These are phyloP conservation scores for Phocoena phocoena DNA, from an alignment of 2,113 vertebrate species.

Conservation along the genomic window DNA sequence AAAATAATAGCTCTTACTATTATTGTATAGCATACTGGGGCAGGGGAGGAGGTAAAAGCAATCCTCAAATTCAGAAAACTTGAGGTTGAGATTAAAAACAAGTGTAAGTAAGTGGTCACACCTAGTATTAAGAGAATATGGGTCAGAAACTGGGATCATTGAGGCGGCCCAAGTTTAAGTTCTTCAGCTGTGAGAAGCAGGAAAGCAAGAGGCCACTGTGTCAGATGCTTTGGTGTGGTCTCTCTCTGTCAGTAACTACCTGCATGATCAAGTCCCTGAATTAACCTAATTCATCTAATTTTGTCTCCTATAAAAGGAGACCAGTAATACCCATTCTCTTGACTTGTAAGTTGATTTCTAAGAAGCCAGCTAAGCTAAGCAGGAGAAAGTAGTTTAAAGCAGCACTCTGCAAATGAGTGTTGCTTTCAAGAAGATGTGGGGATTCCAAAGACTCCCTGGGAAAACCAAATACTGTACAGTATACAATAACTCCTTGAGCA, in stretches of 20 bases:
- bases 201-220: background rate
- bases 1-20: background rate
- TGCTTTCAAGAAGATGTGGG: conserved; percentile 24
- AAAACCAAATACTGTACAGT: background rate
- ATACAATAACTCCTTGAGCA: background rate
- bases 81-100: background rate
- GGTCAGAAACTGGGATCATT: background rate
- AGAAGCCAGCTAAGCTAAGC: background rate
- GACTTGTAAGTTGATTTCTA: background rate
- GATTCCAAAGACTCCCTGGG: conserved; percentile 44
- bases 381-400: conserved; percentile 3
- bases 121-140: background rate
- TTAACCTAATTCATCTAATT: background rate
- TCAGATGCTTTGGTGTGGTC: background rate
- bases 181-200: background rate
- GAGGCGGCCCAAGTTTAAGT: background rate
- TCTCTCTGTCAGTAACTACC: background rate
- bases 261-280: background rate
- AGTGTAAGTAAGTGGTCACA: background rate
- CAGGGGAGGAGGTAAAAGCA: background rate
- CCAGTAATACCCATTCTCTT: background rate
- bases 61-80: background rate
- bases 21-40: background rate
- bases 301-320: background rate
- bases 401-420: background rate